Conservation (phyloP, 2,113 vertebrate species). For the Pollachius pollachius region DNA sequence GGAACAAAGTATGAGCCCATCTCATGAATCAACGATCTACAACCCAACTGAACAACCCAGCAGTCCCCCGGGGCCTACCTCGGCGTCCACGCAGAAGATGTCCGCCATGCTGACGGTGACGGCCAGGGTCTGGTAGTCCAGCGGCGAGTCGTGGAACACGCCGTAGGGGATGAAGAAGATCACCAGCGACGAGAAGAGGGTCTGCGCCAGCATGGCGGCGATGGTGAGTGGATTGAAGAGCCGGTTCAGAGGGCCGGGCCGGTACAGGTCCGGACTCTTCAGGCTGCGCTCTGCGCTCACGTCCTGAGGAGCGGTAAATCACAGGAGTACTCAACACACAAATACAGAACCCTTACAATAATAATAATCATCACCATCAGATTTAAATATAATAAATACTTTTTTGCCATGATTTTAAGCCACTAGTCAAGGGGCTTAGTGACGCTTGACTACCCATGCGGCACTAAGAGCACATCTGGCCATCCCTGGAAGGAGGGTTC, state of each 20-base stretch:
- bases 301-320: conserved; percentile 67
- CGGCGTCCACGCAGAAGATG: conserved; percentile 71
- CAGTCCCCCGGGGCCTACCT: conserved; percentile 70
- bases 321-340: too few species aligned
- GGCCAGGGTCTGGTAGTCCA: conserved; percentile 83
- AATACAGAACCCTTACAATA: too few species aligned
- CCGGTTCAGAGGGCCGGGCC: conserved; percentile 70
- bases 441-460: too few species aligned
- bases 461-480: too few species aligned
- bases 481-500: too few species aligned
- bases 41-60: too few species aligned
- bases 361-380: too few species aligned
- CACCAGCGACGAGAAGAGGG: conserved; percentile 74
- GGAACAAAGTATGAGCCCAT: too few species aligned
- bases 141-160: conserved; percentile 59
- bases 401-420: too few species aligned
- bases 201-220: conserved; percentile 69
- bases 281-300: conserved; percentile 78
- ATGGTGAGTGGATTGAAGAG: conserved; percentile 80
- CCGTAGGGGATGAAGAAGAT: conserved; percentile 81
- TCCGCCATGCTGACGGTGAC: conserved; percentile 75
- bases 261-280: conserved; percentile 79
- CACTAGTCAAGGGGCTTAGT: too few species aligned
- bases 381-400: too few species aligned
- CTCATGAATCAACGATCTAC: too few species aligned